Conservation (phyloP, 2,888 invertebrate species). For the Drosophila limbata region DNA sequence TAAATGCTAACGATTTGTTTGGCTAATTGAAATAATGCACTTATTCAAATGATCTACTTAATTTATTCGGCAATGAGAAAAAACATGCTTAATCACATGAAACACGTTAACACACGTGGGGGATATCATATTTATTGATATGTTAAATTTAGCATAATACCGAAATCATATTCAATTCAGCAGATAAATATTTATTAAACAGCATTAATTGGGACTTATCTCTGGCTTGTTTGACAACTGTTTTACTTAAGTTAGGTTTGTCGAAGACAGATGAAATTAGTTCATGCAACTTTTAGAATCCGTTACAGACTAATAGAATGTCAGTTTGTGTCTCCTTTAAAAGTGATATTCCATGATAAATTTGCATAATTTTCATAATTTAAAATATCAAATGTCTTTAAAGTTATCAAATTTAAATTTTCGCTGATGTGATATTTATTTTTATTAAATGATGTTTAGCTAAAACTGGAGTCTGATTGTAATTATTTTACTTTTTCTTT, state of each 20-base stretch:
- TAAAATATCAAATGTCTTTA: too few relatives aligned
- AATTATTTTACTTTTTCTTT: too few relatives aligned
- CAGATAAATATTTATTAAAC: neutral
- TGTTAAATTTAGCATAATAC: neutral
- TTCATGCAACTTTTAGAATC: neutral
- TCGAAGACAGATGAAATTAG: neutral
- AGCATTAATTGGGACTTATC: neutral
- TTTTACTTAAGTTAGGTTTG: neutral
- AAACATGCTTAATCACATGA: neutral
- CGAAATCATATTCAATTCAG: neutral
- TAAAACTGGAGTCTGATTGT: too few relatives aligned
- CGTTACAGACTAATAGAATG: neutral
- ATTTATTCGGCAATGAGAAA: neutral
- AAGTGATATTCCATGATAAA: too few relatives aligned
- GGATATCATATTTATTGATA: neutral
- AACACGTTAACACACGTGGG: neutral
- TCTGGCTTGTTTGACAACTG: neutral
- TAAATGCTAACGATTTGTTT: conserved; percentile 18
- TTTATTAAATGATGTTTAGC: too few relatives aligned
- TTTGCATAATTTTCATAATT: too few relatives aligned
- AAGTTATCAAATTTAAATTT: too few relatives aligned
- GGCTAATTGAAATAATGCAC: conserved; percentile 18
- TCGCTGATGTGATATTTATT: too few relatives aligned
- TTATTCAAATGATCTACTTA: neutral
- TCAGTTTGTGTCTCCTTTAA: too few relatives aligned